Conservation (phyloP, 2,888 invertebrate species). For the Bombylius discolor region DNA sequence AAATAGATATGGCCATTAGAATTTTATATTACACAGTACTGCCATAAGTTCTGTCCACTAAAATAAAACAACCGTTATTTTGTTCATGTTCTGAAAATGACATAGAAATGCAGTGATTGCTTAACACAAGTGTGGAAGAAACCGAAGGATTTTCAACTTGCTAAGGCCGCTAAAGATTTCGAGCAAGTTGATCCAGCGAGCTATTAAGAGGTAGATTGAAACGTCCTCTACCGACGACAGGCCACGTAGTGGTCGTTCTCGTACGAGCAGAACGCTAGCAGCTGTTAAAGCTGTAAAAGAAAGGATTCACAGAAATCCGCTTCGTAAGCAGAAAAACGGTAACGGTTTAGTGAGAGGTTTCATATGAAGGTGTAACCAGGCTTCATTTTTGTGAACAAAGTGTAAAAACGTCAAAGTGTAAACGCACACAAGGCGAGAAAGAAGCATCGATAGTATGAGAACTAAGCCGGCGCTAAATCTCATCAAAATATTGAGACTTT, state of each 20-base stretch:
- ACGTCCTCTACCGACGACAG: neutral
- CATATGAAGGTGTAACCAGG: slow-evolving; percentile 12
- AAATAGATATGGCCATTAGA: no score
- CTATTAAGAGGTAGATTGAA: neutral
- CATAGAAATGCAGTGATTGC: neutral
- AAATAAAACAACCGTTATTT: no score
- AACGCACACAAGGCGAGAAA: neutral
- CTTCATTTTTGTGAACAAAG: slow-evolving; percentile 16
- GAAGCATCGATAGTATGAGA: neutral
- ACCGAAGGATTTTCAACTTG: neutral
- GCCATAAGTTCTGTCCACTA: no score
- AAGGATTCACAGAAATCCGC: neutral
- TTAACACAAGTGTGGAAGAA: neutral
- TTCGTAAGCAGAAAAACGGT: slow-evolving; percentile 5
- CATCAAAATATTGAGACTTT: slow-evolving; percentile 4
- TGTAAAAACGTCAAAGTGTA: slow-evolving; percentile 15
- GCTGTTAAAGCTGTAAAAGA: neutral
- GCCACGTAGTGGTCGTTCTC: neutral
- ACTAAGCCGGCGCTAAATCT: slow-evolving; percentile 5
- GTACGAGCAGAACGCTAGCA: neutral
- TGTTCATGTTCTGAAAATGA: no score
- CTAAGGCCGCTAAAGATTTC: neutral
- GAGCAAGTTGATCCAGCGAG: neutral
- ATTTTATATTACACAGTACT: no score
- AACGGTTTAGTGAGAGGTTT: slow-evolving; percentile 18